Percentiles rank a stretch among this genome's conserved stretches.
phyloP scores from a whole-genome alignment of 2,113 vertebrate genomes.

The Labeo catla region DNA sequence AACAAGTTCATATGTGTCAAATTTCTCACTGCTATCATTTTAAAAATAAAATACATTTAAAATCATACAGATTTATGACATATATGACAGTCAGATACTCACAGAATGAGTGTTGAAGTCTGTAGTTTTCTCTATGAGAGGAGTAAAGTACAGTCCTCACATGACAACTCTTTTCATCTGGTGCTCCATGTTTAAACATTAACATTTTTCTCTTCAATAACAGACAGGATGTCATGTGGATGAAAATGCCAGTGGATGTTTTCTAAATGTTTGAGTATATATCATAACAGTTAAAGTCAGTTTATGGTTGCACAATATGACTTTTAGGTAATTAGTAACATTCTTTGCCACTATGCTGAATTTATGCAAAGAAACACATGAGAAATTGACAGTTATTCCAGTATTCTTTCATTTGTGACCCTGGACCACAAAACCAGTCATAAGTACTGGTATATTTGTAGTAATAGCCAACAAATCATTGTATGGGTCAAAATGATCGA shows the following conservation, averaged over 20 bases:
- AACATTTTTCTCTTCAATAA: constrained; percentile 58
- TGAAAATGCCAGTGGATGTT: not conserved
- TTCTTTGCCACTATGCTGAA: not conserved
- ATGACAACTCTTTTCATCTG: constrained; percentile 68
- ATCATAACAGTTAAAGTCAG: not conserved
- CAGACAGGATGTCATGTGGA: constrained; percentile 26
- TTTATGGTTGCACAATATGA: not conserved
- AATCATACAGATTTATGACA: not conserved
- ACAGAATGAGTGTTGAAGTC: not conserved
- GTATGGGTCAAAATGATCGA: too few species aligned
- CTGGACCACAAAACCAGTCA: too few species aligned
- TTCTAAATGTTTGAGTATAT: not conserved
- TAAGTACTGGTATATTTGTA: too few species aligned
- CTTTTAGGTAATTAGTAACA: not conserved
- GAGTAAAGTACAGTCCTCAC: constrained; percentile 76
- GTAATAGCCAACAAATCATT: too few species aligned
- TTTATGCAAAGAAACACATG: not conserved
- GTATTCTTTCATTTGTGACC: too few species aligned
- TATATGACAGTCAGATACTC: not conserved
- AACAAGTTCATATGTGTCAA: not conserved
- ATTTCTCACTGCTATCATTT: not conserved
- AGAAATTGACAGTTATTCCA: too few species aligned
- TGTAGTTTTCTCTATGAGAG: constrained; percentile 25
- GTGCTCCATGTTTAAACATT: constrained; percentile 75
- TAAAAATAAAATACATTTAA: not conserved